Base-by-base conservation (phyloP, 2,113 vertebrate genomes). In the Atrichornis clamosus region DNA sequence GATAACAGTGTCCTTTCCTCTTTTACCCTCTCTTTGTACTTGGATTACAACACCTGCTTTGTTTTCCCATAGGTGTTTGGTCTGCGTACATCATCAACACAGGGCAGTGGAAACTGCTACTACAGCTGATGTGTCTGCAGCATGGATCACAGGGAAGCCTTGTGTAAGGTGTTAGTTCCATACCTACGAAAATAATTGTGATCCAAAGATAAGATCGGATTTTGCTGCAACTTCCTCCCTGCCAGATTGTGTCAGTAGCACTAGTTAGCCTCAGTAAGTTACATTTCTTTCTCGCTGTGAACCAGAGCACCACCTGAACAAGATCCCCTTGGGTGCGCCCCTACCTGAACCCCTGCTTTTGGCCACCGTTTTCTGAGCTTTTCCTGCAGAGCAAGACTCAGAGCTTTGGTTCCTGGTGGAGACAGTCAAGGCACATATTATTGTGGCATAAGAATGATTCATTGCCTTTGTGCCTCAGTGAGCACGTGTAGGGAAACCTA, bases 401-500 rank as follows among this genome's bases (percentile, higher is more conserved):
- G 24, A 91, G 82, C 74, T 92, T 96, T 94, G 69, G 56, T 65
- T 59, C 47, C 68, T 91, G 50, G 35, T 63, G 26, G 47, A 47
- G 3, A 76, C 7, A 75, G 56, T 60, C 28, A 62, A 41, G 4
- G 46, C 39, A 21, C 20, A 53, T 67, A 28, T 80, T 77, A 52
- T 6, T 16, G 19, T 93, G 44, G 41, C 41, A 11, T 49, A 53
- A 77, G 37, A 79, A 55, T 52, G 60, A 95, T 74, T 87, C 47
- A 89, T 88, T 92, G 35, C 67, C 81, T 93, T 87, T 92, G 93
- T 80, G 59, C 56, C 69, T 39, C 83, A 72, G 62, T 0, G 9
- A 92, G 47, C 56, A 92, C 7, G 18, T 92, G 80, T 83, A 47
- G 74, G 32, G 90, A 97, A 97, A 94, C 52, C 30, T 76, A 92